These are phyloP conservation scores for Rhagoletis pomonella DNA, from an alignment of 1,140 invertebrate genomes.

Conservation along the genomic window DNA sequence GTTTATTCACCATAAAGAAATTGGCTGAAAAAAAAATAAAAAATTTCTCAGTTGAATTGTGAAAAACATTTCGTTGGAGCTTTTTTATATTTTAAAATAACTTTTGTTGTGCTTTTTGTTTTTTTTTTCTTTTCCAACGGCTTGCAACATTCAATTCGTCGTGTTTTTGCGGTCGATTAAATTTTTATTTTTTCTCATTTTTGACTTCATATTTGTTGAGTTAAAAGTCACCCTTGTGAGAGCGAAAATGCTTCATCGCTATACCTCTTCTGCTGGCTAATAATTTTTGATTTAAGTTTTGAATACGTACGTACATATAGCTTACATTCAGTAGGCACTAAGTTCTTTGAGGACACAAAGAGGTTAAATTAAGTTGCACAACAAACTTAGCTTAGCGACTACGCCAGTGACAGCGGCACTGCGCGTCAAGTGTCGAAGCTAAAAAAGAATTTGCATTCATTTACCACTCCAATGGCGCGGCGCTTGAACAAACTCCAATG, in stretches of 20 bases:
- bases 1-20: slow-evolving; percentile 20
- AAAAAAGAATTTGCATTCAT: slow-evolving; percentile 3
- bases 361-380: neutral
- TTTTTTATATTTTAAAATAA: slow-evolving; percentile 5
- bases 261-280: neutral
- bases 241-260: neutral
- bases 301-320: neutral
- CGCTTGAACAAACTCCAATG: slow-evolving; percentile 3
- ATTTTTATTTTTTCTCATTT: neutral
- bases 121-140: neutral
- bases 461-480: neutral
- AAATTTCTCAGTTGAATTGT: neutral
- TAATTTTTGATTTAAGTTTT: too few species aligned
- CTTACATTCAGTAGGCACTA: neutral
- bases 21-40: slow-evolving; percentile 20
- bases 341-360: neutral
- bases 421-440: neutral
- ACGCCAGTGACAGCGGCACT: neutral
- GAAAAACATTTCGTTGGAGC: neutral
- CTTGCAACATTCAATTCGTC: neutral
- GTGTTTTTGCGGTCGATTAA: neutral
- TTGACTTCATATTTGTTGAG: neutral
- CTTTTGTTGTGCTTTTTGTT: neutral
- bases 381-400: neutral
- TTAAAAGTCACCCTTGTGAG: neutral